Base-by-base conservation (phyloP, 92 coral and sea anemone species). In the Parazoanthus darwini region DNA sequence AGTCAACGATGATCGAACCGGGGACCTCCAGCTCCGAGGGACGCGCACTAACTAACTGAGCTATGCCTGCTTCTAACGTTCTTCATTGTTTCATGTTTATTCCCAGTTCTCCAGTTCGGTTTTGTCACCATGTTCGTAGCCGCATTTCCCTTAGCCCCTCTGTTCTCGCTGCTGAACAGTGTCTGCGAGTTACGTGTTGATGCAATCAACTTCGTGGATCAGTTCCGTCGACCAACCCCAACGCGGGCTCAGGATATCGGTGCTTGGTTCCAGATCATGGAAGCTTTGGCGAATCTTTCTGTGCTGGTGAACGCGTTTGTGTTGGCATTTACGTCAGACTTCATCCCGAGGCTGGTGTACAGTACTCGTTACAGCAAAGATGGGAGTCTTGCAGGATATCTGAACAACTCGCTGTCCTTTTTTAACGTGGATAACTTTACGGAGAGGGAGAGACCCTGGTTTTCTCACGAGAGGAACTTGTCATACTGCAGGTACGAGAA, bases 121-220 rank as follows among this genome's bases (percentile, higher is more conserved):
- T 96, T 96, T 77, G 98, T 96, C 89, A 96, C 97, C 77, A 96
- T 96, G 98, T 96, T 96, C 78, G 98, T 96, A 13, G 98, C 98
- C 3, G 98, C 98, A 74, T 96, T 96, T 68, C 98, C 98, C n/a
- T 91, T 96, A 44, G 98, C 98, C 39, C 98, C 98, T 22, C 90
- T 96, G 79, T 96, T 96, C 87, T 94, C 98, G 6, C 93, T 96
- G 51, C 85, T 93, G 43, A 96, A 96, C 93, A 92, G 95, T 81
- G 92, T 89, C 26, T 59, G 92, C 73, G 98, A 96, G 88, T 86
- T 96, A 8, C 91, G 98, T 0, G 98, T 96, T 5, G 98, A 96
- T 89, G 98, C 98, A 75, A 90, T 96, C 35, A 96, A 96, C 92
- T 96, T 94, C 63, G 91, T 96, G 58, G 94, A 98, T 81, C 98